Base-by-base conservation (phyloP, 2,797 vertebrate species). In the Melanogrammus aeglefinus region DNA sequence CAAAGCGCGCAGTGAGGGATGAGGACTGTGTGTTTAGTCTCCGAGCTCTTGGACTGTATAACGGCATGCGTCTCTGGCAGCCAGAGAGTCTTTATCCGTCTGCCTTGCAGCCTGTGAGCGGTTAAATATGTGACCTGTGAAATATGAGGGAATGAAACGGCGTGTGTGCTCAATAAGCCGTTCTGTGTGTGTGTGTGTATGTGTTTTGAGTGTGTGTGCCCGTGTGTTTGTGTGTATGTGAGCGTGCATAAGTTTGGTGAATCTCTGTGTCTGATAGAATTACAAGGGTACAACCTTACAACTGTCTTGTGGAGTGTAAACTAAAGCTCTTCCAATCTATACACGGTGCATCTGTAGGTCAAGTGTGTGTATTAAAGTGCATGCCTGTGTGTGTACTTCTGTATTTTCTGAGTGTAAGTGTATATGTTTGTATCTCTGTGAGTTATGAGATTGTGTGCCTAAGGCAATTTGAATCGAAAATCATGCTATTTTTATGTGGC, bases 341-440 rank as follows among this genome's bases (percentile, higher is more conserved):
- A 73, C 38, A 69, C n/a, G 27, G 39, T 75, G 13, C 24, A 29
- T 70, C 21, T 80, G 38, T 79, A 38, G 39, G 57, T 63, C 57
- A 63, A 63, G 57, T 63, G 21, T 24, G 57, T 63, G 57, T 24
- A 63, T 24, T 63, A 24, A 4, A 63, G 57, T 33, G 27, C 41
- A 41, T 74, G 75, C 57, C 29, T 69, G 51, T 76, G 35, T 44
- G 57, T 73, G 70, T 80, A 72, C 63, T 27, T 63, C 36, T 76
- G 73, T 29, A 72, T 35, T 31, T 29, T 10, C 13, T 33, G 16
- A 72, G 31, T 16, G 71, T 7, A 35, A 18, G 16, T 72, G 31
- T 35, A 10, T 31, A 35, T 73, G 72, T 6, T 1, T n/a, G 51
- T 57, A 57, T 57, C n/a, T 24, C 57, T 63, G 21, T 24, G 57